Conservation (phyloP, 2,888 invertebrate species). For the Coelinius sp. region DNA sequence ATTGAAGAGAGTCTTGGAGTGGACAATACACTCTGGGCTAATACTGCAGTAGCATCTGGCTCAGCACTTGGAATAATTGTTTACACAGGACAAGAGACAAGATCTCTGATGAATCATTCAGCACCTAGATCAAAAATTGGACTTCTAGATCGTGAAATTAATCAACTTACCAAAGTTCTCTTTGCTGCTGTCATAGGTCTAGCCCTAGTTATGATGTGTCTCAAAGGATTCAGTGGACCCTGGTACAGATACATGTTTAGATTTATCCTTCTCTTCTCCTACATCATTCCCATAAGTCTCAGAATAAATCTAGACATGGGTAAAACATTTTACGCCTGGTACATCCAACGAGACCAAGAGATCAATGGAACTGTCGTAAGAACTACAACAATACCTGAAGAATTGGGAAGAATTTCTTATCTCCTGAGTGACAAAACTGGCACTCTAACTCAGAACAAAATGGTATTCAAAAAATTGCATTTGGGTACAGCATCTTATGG, state of each 20-base stretch:
- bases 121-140: slow-evolving; percentile 97
- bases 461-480: slow-evolving; percentile 97
- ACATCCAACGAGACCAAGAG: slow-evolving; percentile 92
- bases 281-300: slow-evolving; percentile 98
- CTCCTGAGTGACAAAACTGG: slow-evolving; percentile 99
- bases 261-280: slow-evolving; percentile 97
- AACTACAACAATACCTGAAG: slow-evolving; percentile 98
- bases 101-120: slow-evolving; percentile 99
- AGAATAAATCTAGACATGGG: slow-evolving; percentile 99
- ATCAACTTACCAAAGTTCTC: slow-evolving; percentile 93
- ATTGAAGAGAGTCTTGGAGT: slow-evolving; percentile 89
- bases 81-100: slow-evolving; percentile 95
- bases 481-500: slow-evolving; percentile 94
- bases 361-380: slow-evolving; percentile 96
- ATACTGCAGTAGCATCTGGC: slow-evolving; percentile 97
- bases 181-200: slow-evolving; percentile 92
- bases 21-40: slow-evolving; percentile 98
- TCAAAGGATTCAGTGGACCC: slow-evolving; percentile 96
- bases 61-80: slow-evolving; percentile 95
- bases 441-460: slow-evolving; percentile 98
- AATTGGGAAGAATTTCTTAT: slow-evolving; percentile 95
- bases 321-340: slow-evolving; percentile 97
- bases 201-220: slow-evolving; percentile 93
- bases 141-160: slow-evolving; percentile 94
- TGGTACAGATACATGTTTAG: slow-evolving; percentile 98